Base-by-base conservation (phyloP, 1,140 invertebrate species). In the Chironomus tepperi region DNA sequence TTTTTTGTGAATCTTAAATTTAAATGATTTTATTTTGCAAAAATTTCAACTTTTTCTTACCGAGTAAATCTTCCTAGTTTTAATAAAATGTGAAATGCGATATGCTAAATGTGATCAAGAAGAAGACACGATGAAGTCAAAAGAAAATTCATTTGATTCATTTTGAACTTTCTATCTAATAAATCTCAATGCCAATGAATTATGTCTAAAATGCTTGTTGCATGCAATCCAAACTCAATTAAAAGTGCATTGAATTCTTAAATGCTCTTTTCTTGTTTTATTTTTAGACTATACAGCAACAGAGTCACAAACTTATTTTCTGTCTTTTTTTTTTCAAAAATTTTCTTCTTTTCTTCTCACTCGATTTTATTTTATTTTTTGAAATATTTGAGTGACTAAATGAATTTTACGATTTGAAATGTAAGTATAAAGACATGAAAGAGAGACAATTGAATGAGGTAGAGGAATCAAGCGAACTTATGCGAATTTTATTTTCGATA, bases 161-260 rank as follows among this genome's bases (percentile, higher is more conserved):
- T n/a, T 57, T 7, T 57, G 9, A 57, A 12, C n/a, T 57, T 57
- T n/a, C 19, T 18, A 18, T 18, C 65, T 70, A 70, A 70, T 70
- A 70, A 70, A 70, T 70, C 65, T 70, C 65, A 70, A 21, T 70
- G 65, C 19, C 65, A 70, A 70, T 70, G 65, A 70, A 70, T 70
- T 70, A 70, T 70, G 65, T 70, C 65, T 70, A 18, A 57, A 57
- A 57, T 57, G 47, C n/a, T n/a, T 57, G 47, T 57, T 57, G 47
- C 65, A 70, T 70, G n/a, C n/a, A 70, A 70, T n/a, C 18, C 18
- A 70, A 70, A 70, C 65, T 70, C 65, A 70, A 70, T 70, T 70
- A 70, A 70, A 70, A 70, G 65, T 70, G 65, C 65, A 70, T 70
- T 70, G 65, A 70, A 70, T 70, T 70, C 65, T 70, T 57, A 57